Evolutionary conservation across 2,888 invertebrate genomes (phyloP).

Genomic region (Chesias legatella): DNA sequence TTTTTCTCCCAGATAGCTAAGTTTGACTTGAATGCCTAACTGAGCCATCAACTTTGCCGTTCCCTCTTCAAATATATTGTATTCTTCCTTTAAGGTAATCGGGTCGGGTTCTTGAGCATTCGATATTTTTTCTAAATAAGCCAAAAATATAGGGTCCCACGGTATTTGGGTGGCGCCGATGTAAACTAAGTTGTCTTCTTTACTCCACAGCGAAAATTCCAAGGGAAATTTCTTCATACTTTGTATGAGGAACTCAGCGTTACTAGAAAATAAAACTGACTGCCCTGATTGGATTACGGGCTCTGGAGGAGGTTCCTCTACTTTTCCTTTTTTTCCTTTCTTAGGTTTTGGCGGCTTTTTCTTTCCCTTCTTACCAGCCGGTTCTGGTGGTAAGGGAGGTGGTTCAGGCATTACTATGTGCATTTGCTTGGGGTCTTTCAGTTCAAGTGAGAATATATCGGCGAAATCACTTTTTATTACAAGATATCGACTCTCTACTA

Average conservation of each 20-base stretch:
- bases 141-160: constrained; percentile 60
- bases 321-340: constrained; percentile 54
- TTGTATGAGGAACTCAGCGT: constrained; percentile 59
- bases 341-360: constrained; percentile 48
- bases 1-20: constrained; percentile 57
- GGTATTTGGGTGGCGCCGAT: constrained; percentile 58
- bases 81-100: constrained; percentile 57
- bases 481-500: constrained; percentile 52
- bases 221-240: constrained; percentile 60
- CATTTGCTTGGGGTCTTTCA: constrained; percentile 71
- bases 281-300: constrained; percentile 68
- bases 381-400: constrained; percentile 61
- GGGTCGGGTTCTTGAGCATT: constrained; percentile 45
- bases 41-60: constrained; percentile 63
- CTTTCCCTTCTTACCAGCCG: constrained; percentile 53
- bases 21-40: constrained; percentile 62
- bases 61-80: constrained; percentile 70
- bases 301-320: constrained; percentile 54
- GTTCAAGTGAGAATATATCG: constrained; percentile 66
- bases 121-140: constrained; percentile 50
- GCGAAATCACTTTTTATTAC: constrained; percentile 67
- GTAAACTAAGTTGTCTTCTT: constrained; percentile 57
- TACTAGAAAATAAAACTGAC: constrained; percentile 65
- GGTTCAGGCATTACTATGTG: constrained; percentile 70
- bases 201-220: constrained; percentile 66